Evolutionary conservation across 2,797 vertebrate genomes (phyloP).

Genomic region (Eupleurogrammus muticus): DNA sequence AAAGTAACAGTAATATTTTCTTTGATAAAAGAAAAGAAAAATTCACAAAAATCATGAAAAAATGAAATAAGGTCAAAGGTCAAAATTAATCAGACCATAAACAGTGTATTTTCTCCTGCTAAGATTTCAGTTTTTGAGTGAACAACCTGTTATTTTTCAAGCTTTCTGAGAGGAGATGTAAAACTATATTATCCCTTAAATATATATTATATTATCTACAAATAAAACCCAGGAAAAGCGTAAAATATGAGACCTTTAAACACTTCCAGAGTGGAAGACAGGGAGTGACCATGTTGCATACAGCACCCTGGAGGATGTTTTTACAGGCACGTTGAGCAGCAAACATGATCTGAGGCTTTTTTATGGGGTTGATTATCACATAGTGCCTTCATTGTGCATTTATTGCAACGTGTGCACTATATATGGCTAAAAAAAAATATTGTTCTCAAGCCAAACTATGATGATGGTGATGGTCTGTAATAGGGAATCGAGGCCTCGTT

Average conservation of each 20-base stretch:
- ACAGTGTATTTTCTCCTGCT: too few species aligned
- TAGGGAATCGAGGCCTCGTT: background rate
- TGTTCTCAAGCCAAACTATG: background rate
- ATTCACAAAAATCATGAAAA: too few species aligned
- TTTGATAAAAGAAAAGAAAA: too few species aligned
- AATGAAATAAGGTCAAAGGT: too few species aligned
- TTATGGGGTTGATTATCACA: background rate
- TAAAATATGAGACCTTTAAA: background rate
- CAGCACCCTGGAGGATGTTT: background rate
- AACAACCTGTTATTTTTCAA: too few species aligned
- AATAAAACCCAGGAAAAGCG: too few species aligned
- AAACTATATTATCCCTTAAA: too few species aligned
- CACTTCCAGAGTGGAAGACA: background rate
- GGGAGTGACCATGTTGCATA: background rate
- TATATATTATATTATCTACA: too few species aligned
- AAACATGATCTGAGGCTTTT: background rate
- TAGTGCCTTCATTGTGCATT: background rate
- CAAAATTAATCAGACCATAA: too few species aligned
- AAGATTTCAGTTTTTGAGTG: too few species aligned
- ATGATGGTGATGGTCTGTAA: background rate
- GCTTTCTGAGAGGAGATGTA: too few species aligned
- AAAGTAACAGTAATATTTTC: too few species aligned
- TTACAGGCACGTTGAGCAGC: background rate
- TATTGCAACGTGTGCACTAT: background rate
- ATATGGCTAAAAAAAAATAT: background rate